Base-by-base conservation (phyloP, 2,888 invertebrate genomes). In the Bimastos eiseni region DNA sequence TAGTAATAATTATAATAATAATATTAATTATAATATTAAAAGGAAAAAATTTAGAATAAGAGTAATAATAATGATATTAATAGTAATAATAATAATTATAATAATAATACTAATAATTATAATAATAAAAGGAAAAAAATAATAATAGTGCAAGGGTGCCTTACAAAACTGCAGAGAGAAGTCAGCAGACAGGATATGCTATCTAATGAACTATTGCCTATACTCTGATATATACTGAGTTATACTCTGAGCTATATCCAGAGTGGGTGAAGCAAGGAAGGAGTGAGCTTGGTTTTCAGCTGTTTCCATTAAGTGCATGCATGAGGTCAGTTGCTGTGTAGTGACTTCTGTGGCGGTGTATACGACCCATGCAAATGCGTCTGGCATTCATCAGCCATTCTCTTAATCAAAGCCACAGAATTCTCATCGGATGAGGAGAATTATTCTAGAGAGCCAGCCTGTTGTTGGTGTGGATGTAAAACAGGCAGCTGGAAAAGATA, bases 401-500 rank as follows among this genome's bases (percentile, higher is more conserved):
- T 70, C 30, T n/a, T 70, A 70, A 70, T 70, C 70, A 70, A 70
- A 70, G n/a, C 70, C 70, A 70, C 70, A 70, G 70, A 70, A 70
- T 70, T 70, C 70, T 11, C 70, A 6, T 19, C 70, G 2, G 2
- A 49, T 70, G 70, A n/a, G 70, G 70, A 8, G n/a, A 70, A 70
- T 70, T 49, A 49, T 49, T 70, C 70, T n/a, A 70, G 70, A 70
- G 70, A 70, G 30, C 70, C n/a, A 8, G 44, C 13, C 44, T 6
- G 49, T 6, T 49, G 24, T 70, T 1, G 0, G n/a, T 17, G 70
- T 70, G 70, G 70, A 70, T 70, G n/a, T 30, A 70, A n/a, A 70
- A 70, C 70, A 70, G 70, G 70, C 70, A 70, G 70, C 70, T 70
- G 70, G 70, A 70, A 70, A 70, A 70, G 70, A 70, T 70, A 70